Evolutionary conservation across 2,888 invertebrate genomes (phyloP).

Genomic region (Drosophila paranaensis): DNA sequence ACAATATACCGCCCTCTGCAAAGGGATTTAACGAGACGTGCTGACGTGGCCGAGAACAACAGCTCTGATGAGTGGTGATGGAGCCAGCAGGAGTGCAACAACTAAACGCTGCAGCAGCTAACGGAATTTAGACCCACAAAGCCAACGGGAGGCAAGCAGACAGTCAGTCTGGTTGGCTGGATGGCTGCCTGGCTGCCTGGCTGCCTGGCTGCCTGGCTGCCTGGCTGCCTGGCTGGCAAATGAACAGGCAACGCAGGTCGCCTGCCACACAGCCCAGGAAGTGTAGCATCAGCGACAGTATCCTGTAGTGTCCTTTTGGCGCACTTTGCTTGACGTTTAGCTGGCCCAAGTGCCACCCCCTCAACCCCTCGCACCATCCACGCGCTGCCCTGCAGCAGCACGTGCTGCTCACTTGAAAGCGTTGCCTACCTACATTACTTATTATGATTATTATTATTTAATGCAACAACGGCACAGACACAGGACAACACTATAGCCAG

Average conservation of each 20-base stretch:
- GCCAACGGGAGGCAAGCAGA: conserved; percentile 31
- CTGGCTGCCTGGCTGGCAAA: conserved; percentile 55
- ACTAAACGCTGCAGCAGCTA: conserved; percentile 64
- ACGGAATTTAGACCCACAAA: conserved; percentile 68
- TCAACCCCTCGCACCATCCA: not conserved
- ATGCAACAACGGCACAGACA: conserved; percentile 65
- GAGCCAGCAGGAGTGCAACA: conserved; percentile 47
- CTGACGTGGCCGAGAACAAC: conserved; percentile 50
- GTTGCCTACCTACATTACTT: conserved; percentile 72
- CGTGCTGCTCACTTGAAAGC: conserved; percentile 60
- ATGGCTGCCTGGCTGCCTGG: not conserved
- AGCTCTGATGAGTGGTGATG: conserved; percentile 55
- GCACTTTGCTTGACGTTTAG: conserved; percentile 79
- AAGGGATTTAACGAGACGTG: conserved; percentile 75
- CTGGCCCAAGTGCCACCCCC: conserved; percentile 49
- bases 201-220: not conserved
- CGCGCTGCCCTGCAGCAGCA: conserved; percentile 38
- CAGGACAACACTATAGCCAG: conserved; percentile 44
- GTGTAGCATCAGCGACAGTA: conserved; percentile 79
- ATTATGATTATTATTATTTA: conserved; percentile 78
- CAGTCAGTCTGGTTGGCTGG: not conserved
- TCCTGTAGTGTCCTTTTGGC: conserved; percentile 76
- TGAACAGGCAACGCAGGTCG: conserved; percentile 66
- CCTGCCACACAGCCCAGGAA: conserved; percentile 56
- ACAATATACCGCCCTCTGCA: conserved; percentile 57